A percentile compares a stretch with the other conserved stretches of the same genome.
These are phyloP conservation scores for Lycopodina hypogea DNA, from an alignment of 37 sponge, comb jelly and placozoan genomes.

Conservation along the genomic window DNA sequence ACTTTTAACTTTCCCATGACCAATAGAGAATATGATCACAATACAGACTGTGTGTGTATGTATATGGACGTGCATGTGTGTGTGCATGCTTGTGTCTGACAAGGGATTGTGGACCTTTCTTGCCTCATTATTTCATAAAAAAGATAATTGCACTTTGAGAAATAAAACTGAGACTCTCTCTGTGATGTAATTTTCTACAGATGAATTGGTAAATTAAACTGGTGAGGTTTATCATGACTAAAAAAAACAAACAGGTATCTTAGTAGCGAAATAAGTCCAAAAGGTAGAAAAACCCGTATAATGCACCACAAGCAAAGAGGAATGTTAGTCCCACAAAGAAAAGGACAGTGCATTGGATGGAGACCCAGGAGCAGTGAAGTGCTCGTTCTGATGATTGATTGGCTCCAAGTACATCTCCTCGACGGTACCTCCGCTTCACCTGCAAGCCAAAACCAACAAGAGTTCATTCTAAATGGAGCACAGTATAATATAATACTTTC, in stretches of 20 bases:
- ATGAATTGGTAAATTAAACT: background rate
- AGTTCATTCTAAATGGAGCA: background rate
- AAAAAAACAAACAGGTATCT: background rate
- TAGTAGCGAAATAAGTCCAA: background rate
- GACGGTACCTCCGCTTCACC: constrained; percentile 5
- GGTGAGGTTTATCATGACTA: background rate
- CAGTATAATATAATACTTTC: background rate
- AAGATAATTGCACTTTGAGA: too few relatives aligned
- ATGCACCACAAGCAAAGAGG: background rate
- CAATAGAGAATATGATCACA: too few relatives aligned
- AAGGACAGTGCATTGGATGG: background rate
- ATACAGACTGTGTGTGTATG: too few relatives aligned
- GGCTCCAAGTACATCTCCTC: constrained; percentile 26
- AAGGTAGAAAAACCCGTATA: constrained; percentile 1
- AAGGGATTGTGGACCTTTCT: too few relatives aligned
- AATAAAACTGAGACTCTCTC: too few relatives aligned
- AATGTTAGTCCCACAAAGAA: background rate
- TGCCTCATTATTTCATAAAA: too few relatives aligned
- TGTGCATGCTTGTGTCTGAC: too few relatives aligned
- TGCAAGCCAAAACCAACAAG: background rate
- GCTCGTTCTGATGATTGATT: constrained; percentile 5
- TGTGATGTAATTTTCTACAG: too few relatives aligned
- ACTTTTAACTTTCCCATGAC: too few relatives aligned
- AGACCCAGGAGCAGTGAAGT: background rate
- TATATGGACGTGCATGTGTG: too few relatives aligned